These are phyloP conservation scores for Albula goreensis DNA, from an alignment of 2,113 vertebrate species.

Conservation along the genomic window DNA sequence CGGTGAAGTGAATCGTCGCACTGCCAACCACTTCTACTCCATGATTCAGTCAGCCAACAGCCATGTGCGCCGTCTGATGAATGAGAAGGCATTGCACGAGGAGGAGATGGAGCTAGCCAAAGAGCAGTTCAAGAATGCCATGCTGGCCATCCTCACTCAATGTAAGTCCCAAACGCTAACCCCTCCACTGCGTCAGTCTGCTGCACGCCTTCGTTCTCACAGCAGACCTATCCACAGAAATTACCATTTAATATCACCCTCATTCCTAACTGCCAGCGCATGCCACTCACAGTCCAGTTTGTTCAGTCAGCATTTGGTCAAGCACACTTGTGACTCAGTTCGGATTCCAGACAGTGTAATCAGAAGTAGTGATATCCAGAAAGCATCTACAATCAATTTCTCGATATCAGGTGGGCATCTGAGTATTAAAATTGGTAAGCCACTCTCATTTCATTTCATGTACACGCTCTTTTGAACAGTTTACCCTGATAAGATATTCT, in stretches of 20 bases:
- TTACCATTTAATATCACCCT: neutral
- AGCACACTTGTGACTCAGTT: neutral
- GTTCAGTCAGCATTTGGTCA: neutral
- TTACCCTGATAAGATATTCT: conserved; percentile 4
- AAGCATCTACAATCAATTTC: neutral
- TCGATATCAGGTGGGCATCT: neutral
- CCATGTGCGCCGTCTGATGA: conserved; percentile 83
- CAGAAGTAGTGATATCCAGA: neutral
- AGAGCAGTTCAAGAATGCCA: conserved; percentile 83
- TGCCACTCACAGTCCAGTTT: neutral
- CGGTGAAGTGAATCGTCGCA: conserved; percentile 84
- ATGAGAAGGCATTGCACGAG: conserved; percentile 82
- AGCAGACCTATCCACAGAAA: neutral
- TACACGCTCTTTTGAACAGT: neutral
- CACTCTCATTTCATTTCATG: conserved; percentile 8
- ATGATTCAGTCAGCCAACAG: conserved; percentile 89
- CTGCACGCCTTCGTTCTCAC: neutral
- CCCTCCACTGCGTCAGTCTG: conserved; percentile 21
- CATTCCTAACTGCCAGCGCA: neutral
- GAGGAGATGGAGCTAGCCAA: conserved; percentile 85
- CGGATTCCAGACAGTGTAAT: neutral
- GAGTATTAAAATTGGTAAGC: neutral
- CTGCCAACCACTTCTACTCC: conserved; percentile 86
- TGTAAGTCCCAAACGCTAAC: conserved; percentile 73
- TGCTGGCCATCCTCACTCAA: conserved; percentile 84